Evolutionary conservation across 1,140 invertebrate species (phyloP).

Genomic region (Wasmannia auropunctata): DNA sequence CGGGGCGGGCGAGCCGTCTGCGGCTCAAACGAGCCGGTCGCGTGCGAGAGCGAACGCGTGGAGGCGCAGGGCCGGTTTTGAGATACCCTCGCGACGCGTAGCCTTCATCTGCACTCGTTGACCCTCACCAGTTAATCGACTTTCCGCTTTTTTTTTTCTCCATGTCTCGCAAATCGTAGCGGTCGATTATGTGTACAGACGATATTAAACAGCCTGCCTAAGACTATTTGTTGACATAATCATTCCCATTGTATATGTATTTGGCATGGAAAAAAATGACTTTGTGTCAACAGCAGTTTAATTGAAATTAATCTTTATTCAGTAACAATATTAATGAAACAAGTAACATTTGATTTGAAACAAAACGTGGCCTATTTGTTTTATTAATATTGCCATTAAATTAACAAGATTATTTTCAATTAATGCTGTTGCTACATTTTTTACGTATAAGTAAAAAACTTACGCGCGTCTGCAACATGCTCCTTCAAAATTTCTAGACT

Average conservation of each 20-base stretch:
- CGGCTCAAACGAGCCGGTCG: slow-evolving; percentile 44
- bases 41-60: slow-evolving; percentile 38
- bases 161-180: neutral
- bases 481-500: neutral
- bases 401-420: too few relatives aligned
- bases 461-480: neutral
- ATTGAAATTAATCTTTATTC: too few relatives aligned
- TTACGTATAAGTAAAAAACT: neutral
- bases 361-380: too few relatives aligned
- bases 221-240: neutral
- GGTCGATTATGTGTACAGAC: neutral
- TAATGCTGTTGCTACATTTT: too few relatives aligned
- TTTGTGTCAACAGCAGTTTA: too few relatives aligned
- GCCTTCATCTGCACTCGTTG: neutral
- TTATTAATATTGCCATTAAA: too few relatives aligned
- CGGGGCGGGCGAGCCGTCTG: neutral
- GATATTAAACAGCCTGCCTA: neutral
- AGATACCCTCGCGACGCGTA: neutral
- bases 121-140: neutral
- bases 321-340: too few relatives aligned
- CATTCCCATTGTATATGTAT: too few relatives aligned
- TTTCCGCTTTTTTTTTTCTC: neutral
- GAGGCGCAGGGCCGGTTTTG: slow-evolving; percentile 11
- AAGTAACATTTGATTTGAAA: too few relatives aligned
- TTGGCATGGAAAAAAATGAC: too few relatives aligned